Conservation (phyloP, 1,140 invertebrate genomes). For the Armadillidium nasatum region DNA sequence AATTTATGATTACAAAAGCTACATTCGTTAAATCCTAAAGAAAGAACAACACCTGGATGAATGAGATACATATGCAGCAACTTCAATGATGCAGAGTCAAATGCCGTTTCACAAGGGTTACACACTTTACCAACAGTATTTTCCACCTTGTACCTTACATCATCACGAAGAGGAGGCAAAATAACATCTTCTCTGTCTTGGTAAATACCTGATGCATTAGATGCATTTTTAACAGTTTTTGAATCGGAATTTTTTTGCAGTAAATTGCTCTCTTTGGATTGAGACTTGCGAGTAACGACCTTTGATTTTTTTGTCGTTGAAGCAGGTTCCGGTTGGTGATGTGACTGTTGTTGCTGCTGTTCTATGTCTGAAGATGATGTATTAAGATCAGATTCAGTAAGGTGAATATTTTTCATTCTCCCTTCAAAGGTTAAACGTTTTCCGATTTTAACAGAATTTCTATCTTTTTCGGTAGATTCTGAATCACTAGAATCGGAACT, state of each 20-base stretch:
- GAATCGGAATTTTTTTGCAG: background rate
- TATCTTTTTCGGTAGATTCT: conserved; percentile 3
- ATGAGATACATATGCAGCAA: conserved; percentile 42
- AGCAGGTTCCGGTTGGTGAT: background rate
- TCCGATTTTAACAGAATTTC: background rate
- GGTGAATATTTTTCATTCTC: background rate
- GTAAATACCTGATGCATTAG: background rate
- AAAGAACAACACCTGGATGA: conserved; percentile 40
- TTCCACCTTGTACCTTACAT: conserved; percentile 36
- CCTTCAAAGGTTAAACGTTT: background rate
- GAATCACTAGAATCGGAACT: conserved; percentile 22
- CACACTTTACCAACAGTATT: conserved; percentile 34
- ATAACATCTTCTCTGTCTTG: background rate
- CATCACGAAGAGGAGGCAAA: conserved; percentile 32
- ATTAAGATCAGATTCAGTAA: conserved; percentile 23
- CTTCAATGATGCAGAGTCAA: conserved; percentile 35
- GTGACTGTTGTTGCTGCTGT: background rate
- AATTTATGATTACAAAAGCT: conserved; percentile 41
- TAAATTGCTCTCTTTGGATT: background rate
- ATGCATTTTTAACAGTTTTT: background rate
- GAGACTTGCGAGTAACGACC: background rate
- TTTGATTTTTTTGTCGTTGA: background rate
- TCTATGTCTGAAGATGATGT: conserved; percentile 21
- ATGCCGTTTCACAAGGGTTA: conserved; percentile 34
- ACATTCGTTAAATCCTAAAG: conserved; percentile 38